Percentiles rank a stretch among this genome's conserved stretches.
Conservation (phyloP, 2,888 invertebrate species). For the Rhorus exstirpatorius region DNA sequence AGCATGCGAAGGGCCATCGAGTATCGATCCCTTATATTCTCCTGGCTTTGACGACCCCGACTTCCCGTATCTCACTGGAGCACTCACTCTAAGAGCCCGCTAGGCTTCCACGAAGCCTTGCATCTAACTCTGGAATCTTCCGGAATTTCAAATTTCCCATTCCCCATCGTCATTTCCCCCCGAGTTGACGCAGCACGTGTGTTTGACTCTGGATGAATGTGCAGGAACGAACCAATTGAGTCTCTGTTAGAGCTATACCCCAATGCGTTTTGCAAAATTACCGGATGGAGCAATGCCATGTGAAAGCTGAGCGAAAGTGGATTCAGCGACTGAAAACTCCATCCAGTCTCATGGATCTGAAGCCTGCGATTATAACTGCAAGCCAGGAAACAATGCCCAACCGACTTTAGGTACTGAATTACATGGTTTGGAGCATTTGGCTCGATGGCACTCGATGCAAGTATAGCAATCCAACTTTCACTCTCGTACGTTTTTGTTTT, state of each 20-base stretch:
- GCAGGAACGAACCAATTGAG: conserved; percentile 54
- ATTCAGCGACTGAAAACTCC: conserved; percentile 26
- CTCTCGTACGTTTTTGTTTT: conserved; percentile 35
- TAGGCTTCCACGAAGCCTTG: conserved; percentile 74
- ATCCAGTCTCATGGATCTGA: too few species aligned
- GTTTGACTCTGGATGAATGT: not conserved
- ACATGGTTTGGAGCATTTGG: not conserved
- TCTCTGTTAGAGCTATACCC: conserved; percentile 3
- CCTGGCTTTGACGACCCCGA: conserved; percentile 77
- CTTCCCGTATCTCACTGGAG: conserved; percentile 78
- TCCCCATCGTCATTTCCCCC: not conserved
- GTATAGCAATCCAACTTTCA: conserved; percentile 21
- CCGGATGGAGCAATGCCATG: conserved; percentile 2
- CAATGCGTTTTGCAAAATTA: conserved; percentile 26
- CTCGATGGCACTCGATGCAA: not conserved
- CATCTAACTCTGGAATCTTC: conserved; percentile 65
- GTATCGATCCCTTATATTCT: conserved; percentile 84
- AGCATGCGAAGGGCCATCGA: conserved; percentile 81
- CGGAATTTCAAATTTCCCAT: conserved; percentile 31
- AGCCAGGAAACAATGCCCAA: too few species aligned
- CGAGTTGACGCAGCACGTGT: not conserved
- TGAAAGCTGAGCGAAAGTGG: conserved; percentile 1
- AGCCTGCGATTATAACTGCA: too few species aligned
- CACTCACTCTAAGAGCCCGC: conserved; percentile 78
- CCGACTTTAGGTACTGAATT: too few species aligned